Conservation (phyloP, 2,888 invertebrate species). For the Lochmaea capreae region DNA sequence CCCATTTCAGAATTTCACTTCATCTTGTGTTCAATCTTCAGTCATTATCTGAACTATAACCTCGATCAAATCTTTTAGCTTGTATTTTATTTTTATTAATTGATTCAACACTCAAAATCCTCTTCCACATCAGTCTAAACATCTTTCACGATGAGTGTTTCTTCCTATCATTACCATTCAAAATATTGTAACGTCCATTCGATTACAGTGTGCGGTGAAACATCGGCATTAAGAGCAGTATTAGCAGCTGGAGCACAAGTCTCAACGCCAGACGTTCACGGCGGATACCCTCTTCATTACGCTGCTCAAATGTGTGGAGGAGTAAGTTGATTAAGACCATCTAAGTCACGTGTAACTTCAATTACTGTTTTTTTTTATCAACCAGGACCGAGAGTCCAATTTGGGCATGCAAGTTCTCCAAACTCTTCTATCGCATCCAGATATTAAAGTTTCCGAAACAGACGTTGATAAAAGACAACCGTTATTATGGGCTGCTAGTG, state of each 20-base stretch:
- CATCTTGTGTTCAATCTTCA: no score
- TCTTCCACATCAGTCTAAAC: no score
- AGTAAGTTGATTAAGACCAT: conserved; percentile 58
- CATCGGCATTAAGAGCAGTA: conserved; percentile 87
- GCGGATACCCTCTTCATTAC: conserved; percentile 96
- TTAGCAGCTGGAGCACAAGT: conserved; percentile 88
- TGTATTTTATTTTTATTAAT: no score
- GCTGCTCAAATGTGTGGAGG: conserved; percentile 97
- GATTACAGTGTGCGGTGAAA: conserved; percentile 89
- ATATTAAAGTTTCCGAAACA: conserved; percentile 84
- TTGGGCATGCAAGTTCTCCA: conserved; percentile 84
- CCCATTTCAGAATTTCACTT: no score
- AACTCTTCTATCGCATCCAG: conserved; percentile 79
- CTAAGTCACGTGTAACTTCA: neutral
- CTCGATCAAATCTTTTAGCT: no score
- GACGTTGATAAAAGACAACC: conserved; percentile 96
- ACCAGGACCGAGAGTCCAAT: conserved; percentile 64
- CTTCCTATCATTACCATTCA: no score
- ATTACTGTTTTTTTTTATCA: neutral
- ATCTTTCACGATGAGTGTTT: no score
- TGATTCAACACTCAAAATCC: no score
- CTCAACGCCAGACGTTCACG: conserved; percentile 90
- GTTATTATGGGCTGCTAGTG: conserved; percentile 96
- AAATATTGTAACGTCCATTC: no score
- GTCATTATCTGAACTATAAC: no score